Evolutionary conservation across 1,140 invertebrate genomes (phyloP).

Genomic region (Akabosia matsudoensis): DNA sequence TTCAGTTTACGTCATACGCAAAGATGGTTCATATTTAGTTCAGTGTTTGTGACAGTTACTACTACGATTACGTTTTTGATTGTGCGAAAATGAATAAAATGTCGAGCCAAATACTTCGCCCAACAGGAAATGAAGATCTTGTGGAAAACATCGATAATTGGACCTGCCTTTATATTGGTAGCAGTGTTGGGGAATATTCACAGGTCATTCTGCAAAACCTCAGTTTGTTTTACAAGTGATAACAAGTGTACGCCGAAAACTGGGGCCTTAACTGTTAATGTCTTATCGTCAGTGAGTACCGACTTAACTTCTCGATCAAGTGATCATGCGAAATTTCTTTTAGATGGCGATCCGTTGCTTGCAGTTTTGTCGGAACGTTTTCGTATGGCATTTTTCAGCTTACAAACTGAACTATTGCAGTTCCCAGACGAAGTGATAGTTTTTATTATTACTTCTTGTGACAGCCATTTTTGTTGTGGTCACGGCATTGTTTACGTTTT

Average conservation of each 20-base stretch:
- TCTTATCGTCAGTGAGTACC: not conserved
- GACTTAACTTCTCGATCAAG: not conserved
- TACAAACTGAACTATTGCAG: not conserved
- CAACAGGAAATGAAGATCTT: too few species aligned
- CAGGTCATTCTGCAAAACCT: too few species aligned
- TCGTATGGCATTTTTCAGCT: not conserved
- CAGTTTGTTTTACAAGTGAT: not conserved
- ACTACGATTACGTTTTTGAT: too few species aligned
- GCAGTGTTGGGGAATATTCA: not conserved
- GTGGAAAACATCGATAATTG: too few species aligned
- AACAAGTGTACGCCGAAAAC: too few species aligned
- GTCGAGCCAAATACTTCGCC: too few species aligned
- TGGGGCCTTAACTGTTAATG: not conserved
- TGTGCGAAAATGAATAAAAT: too few species aligned
- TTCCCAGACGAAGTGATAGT: not conserved
- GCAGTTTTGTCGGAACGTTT: not conserved
- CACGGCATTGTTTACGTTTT: constrained; percentile 18
- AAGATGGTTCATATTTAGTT: too few species aligned
- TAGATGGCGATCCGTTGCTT: not conserved
- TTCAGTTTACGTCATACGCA: too few species aligned
- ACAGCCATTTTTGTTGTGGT: not conserved
- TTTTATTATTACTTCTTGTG: constrained; percentile 16
- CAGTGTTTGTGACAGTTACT: too few species aligned
- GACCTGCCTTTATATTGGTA: not conserved
- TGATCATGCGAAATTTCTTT: not conserved